Conservation (phyloP, 2,113 vertebrate genomes). For the Camelus bactrianus region DNA sequence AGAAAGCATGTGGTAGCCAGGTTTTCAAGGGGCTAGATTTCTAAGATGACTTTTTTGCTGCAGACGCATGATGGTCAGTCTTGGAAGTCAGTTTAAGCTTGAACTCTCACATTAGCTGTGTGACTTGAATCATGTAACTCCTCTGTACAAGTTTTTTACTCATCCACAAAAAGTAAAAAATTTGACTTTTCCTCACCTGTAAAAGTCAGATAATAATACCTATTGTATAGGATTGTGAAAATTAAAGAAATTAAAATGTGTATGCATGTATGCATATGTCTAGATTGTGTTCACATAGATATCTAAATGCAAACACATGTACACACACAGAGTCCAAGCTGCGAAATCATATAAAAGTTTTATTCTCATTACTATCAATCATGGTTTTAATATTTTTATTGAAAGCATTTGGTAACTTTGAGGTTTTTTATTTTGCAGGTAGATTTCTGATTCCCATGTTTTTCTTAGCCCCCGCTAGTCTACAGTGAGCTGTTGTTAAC, state of each 20-base stretch:
- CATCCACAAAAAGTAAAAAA: not conserved
- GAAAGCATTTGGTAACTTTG: not conserved
- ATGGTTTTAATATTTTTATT: not conserved
- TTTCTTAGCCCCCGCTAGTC: not conserved
- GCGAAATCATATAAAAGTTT: not conserved
- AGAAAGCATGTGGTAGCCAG: not conserved
- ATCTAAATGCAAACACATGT: not conserved
- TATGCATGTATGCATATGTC: not conserved
- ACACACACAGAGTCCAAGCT: not conserved
- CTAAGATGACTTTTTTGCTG: not conserved
- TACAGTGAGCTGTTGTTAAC: not conserved
- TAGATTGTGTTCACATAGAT: not conserved
- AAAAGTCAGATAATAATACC: not conserved
- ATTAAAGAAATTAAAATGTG: not conserved
- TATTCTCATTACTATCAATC: not conserved
- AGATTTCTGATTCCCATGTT: not conserved
- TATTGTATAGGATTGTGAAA: not conserved
- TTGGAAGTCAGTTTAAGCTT: not conserved
- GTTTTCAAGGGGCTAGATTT: not conserved
- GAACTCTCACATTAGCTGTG: not conserved
- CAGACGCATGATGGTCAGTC: not conserved
- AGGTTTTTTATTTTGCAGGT: not conserved
- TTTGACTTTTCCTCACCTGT: not conserved
- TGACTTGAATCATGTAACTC: not conserved
- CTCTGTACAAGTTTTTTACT: not conserved